phyloP scores from a whole-genome alignment of 1,140 invertebrate genomes.

The Pogonomyrmex californicus region DNA sequence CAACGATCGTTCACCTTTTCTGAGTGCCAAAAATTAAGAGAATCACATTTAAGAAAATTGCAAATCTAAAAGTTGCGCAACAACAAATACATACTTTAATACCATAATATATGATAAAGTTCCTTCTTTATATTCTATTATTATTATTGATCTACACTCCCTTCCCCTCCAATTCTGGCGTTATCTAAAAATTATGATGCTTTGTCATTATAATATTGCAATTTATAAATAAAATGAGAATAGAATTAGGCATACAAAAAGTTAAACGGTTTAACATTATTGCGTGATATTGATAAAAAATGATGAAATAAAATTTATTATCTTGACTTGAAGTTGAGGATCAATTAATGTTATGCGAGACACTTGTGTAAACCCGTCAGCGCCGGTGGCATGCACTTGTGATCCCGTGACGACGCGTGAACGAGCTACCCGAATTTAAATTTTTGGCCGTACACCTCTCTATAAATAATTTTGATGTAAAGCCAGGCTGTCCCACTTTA shows the following conservation, averaged over 20 bases:
- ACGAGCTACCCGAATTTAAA: conserved; percentile 48
- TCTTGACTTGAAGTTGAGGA: conserved; percentile 67
- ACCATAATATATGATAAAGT: neutral
- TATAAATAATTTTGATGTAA: conserved; percentile 55
- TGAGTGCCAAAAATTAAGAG: neutral
- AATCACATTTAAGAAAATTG: neutral
- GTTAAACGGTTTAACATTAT: neutral
- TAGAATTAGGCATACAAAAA: neutral
- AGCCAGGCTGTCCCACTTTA: conserved; percentile 14
- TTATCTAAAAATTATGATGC: neutral
- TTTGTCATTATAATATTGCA: neutral
- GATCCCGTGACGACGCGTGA: conserved; percentile 36
- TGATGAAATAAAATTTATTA: conserved; percentile 75
- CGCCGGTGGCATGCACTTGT: conserved; percentile 38
- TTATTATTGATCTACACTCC: neutral
- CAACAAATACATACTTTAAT: neutral
- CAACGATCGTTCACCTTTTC: conserved; percentile 18
- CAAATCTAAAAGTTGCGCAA: neutral
- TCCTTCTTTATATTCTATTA: neutral
- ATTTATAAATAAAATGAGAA: neutral
- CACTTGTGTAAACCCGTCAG: conserved; percentile 79
- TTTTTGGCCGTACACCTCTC: conserved; percentile 22
- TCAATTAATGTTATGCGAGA: conserved; percentile 76
- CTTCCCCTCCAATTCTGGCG: neutral
- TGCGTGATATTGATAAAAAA: conserved; percentile 11